Conservation (phyloP, 2,797 vertebrate genomes). For the Pterois miles region DNA sequence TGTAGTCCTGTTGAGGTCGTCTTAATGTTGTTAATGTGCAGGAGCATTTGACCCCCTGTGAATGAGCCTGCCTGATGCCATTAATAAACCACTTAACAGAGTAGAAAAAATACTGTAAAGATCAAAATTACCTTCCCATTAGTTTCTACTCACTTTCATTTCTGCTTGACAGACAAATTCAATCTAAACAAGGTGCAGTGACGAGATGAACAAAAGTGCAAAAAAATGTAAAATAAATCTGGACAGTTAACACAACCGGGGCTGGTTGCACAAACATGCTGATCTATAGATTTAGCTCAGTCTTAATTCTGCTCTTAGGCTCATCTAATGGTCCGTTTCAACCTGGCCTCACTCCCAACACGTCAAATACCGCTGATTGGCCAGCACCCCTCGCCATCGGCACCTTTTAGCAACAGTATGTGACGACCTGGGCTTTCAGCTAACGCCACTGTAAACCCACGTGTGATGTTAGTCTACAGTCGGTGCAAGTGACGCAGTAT, state of each 20-base stretch:
- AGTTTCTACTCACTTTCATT: background rate
- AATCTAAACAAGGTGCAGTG: background rate
- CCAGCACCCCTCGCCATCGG: too few species aligned
- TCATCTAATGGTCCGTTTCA: slow-evolving; percentile 3
- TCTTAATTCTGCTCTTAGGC: background rate
- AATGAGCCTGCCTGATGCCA: slow-evolving; percentile 17
- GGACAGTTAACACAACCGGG: background rate
- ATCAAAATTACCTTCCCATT: background rate
- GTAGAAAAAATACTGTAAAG: background rate
- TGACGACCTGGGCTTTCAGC: too few species aligned
- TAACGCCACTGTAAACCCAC: too few species aligned
- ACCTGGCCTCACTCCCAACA: background rate
- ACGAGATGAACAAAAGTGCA: background rate
- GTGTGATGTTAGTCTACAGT: rapidly evolving
- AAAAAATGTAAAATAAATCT: background rate
- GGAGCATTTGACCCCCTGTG: slow-evolving; percentile 3
- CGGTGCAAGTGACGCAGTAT: too few species aligned
- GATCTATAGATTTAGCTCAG: background rate
- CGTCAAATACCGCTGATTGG: too few species aligned
- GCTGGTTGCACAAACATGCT: slow-evolving; percentile 17
- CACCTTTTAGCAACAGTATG: too few species aligned
- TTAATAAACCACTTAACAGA: background rate
- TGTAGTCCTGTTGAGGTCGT: slow-evolving; percentile 3
- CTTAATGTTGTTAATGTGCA: slow-evolving; percentile 1
- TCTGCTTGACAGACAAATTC: background rate